Conservation (phyloP, 2,888 invertebrate species). For the Drosophila suboccidentalis region DNA sequence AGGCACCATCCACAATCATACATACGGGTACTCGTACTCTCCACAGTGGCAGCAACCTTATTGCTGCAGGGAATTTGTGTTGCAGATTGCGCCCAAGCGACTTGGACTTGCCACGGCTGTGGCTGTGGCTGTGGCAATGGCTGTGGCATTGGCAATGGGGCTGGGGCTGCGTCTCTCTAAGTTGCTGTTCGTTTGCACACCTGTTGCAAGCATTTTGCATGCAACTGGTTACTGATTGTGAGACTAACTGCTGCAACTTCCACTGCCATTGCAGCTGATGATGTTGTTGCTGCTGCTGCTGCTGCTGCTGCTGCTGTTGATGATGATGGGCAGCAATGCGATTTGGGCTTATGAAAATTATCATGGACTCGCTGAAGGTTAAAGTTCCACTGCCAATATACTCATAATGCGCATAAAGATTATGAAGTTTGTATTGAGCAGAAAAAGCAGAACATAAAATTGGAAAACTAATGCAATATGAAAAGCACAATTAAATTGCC, state of each 20-base stretch:
- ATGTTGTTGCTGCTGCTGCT: conserved; percentile 16
- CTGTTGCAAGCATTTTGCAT: conserved; percentile 79
- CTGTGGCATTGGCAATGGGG: conserved; percentile 22
- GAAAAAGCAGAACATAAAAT: conserved; percentile 5
- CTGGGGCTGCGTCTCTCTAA: conserved; percentile 39
- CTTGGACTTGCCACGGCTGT: conserved; percentile 21
- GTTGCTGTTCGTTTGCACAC: conserved; percentile 66
- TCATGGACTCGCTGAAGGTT: conserved; percentile 44
- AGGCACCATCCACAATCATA: conserved; percentile 34
- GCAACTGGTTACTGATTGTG: conserved; percentile 73
- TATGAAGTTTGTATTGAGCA: conserved; percentile 7
- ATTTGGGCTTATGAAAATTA: conserved; percentile 57
- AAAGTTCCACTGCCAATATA: conserved; percentile 45
- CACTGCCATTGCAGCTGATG: conserved; percentile 15
- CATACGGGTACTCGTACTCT: conserved; percentile 25
- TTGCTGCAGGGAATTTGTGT: conserved; percentile 73
- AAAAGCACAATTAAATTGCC: conserved; percentile 62
- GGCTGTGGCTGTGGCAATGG: conserved; percentile 11
- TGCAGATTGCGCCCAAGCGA: conserved; percentile 67
- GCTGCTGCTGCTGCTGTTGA: conserved; percentile 24
- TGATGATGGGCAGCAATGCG: conserved; percentile 56
- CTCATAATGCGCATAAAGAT: background rate
- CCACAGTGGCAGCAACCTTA: conserved; percentile 54
- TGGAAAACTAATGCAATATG: conserved; percentile 46
- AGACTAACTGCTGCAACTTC: conserved; percentile 27